These are phyloP conservation scores for Protula sp. DNA, from an alignment of 2,888 invertebrate species.

Conservation along the genomic window DNA sequence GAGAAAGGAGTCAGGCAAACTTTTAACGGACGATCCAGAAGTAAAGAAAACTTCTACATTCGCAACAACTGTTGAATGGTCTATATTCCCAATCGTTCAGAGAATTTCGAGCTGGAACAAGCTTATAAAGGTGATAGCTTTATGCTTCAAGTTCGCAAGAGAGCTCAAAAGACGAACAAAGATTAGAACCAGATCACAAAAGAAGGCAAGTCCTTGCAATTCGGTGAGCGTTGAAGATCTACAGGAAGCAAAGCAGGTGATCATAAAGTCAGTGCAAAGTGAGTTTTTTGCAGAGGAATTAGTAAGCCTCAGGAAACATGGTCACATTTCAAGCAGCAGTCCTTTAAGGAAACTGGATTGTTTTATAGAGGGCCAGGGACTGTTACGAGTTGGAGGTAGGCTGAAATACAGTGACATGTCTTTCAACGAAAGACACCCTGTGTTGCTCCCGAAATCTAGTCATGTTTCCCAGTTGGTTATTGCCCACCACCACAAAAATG, in stretches of 20 bases:
- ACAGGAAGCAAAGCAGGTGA: too few relatives aligned
- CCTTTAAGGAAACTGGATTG: constrained; percentile 8
- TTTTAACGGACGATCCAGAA: neutral
- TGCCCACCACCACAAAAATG: constrained; percentile 6
- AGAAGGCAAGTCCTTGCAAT: too few relatives aligned
- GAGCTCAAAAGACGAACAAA: neutral
- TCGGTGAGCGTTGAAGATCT: too few relatives aligned
- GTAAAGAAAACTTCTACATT: neutral
- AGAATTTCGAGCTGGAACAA: too few relatives aligned
- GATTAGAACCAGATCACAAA: neutral
- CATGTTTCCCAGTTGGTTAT: constrained; percentile 13
- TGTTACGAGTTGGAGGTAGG: constrained; percentile 18
- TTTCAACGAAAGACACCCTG: constrained; percentile 9
- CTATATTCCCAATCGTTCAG: too few relatives aligned
- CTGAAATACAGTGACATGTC: constrained; percentile 1
- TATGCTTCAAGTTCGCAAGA: neutral
- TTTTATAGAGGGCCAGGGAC: constrained; percentile 14
- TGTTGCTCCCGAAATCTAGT: constrained; percentile 7
- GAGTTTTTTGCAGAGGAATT: neutral
- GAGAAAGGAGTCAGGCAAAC: neutral
- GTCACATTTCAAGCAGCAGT: neutral
- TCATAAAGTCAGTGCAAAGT: neutral
- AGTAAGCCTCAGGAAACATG: neutral
- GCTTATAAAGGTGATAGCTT: too few relatives aligned
- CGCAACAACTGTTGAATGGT: neutral